These are phyloP conservation scores for Salvator merianae DNA, from an alignment of 2,113 vertebrate genomes.

Conservation along the genomic window DNA sequence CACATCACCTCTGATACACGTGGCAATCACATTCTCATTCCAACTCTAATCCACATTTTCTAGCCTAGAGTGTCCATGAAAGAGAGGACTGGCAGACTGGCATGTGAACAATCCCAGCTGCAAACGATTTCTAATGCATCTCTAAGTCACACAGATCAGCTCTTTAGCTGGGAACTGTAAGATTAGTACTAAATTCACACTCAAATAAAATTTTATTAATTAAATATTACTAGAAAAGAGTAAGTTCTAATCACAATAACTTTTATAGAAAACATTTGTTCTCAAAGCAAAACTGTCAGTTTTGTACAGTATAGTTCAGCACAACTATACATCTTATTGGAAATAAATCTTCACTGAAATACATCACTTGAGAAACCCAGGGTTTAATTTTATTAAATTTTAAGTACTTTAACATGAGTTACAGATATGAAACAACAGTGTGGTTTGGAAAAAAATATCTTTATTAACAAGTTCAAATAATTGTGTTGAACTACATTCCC, in stretches of 20 bases:
- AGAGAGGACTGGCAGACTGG: too few species aligned
- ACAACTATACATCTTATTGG: not conserved
- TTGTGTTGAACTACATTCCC: not conserved
- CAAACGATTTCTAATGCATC: too few species aligned
- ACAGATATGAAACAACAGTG: not conserved
- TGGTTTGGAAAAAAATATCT: too few species aligned
- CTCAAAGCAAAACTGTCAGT: not conserved
- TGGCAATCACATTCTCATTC: too few species aligned
- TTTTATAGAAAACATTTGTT: not conserved
- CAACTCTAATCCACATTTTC: too few species aligned
- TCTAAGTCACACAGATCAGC: not conserved
- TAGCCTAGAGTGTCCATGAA: too few species aligned
- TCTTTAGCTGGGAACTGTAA: not conserved
- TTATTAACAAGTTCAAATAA: conserved; percentile 1
- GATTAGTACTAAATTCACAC: too few species aligned
- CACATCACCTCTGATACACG: too few species aligned
- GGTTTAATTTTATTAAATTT: not conserved
- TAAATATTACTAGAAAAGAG: not conserved
- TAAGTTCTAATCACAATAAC: not conserved
- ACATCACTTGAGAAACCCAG: not conserved
- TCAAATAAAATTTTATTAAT: not conserved
- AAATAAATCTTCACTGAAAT: not conserved
- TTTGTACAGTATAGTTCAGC: not conserved
- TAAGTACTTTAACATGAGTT: not conserved
- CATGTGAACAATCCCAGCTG: too few species aligned